Base-by-base conservation (phyloP, 2,113 vertebrate species). In the Microtus pennsylvanicus region DNA sequence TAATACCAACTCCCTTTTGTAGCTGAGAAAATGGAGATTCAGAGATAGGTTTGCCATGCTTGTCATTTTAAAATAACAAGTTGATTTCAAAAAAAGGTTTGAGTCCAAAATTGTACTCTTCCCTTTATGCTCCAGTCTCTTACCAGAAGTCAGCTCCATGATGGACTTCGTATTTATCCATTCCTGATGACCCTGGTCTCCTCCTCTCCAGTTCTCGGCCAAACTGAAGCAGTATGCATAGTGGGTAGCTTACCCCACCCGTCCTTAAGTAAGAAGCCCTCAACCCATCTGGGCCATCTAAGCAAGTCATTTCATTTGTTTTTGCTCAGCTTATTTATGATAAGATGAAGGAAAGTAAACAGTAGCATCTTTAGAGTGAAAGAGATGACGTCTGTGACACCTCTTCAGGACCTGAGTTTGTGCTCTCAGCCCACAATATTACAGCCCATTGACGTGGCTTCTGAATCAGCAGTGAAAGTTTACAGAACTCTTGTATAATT, bases 21-120 rank as follows among this genome's bases (percentile, higher is more conserved):
- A 63, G 28, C 42, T 94, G 76, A 86, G 63, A 88, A 92, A 91
- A 86, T 38, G 30, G 72, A 95, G 28, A 16, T 28, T 89, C 38
- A 55, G 38, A 77, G 35, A 8, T 5, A 47, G 24, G 76, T 7
- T 85, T 47, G 85, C 90, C 58, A 92, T 81, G 61, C 38, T 75
- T 52, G 45, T 38, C 28, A 61, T 81, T 74, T 86, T 35, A 55
- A 95, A 95, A 69, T 11, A 88, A 30, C 30, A 82, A 72, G 67
- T 77, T n/a, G 65, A 42, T 93, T 78, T 78, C 61, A n/a, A 92
- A 55, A 91, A 74, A 47, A 52, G 30, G 50, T 38, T 24, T 91
- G 47, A 63, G 26, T 91, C 38, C 42, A 74, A 80, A 91, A 85
- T 55, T 24, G 28, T 5, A 80, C 58, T 88, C 58, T 92, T 87